These are phyloP conservation scores for Microtus montanus DNA, from an alignment of 2,113 vertebrate genomes.

Conservation along the genomic window DNA sequence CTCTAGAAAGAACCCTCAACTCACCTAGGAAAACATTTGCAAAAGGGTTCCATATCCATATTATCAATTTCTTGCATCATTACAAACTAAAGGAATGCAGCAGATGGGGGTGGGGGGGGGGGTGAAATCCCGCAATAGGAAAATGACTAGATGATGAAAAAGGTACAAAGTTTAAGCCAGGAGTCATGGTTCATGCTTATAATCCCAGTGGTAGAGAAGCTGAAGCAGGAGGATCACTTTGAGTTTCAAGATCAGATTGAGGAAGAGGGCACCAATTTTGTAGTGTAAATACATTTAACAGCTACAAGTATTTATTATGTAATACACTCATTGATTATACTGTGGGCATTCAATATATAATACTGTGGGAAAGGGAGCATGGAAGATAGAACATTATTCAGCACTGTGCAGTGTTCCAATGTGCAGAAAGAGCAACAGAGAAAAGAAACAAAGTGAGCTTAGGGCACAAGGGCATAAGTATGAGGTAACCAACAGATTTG, in stretches of 20 bases:
- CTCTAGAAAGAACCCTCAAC: not conserved
- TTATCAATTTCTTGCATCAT: not conserved
- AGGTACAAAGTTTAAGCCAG: not conserved
- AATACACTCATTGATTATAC: not conserved
- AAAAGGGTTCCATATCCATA: not conserved
- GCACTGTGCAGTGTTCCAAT: not conserved
- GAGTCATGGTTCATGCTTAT: not conserved
- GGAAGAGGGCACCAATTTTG: not conserved
- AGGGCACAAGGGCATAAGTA: not conserved
- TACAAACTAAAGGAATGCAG: not conserved
- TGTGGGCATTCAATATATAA: not conserved
- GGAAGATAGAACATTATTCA: not conserved
- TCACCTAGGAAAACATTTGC: not conserved
- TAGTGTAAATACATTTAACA: not conserved
- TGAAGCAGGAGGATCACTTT: not conserved
- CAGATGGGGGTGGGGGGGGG: accelerated
- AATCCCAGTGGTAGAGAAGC: not conserved
- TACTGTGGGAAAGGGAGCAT: not conserved
- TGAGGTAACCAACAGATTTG: not conserved
- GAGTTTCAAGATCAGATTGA: not conserved
- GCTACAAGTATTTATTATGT: not conserved
- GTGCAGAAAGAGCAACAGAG: not conserved
- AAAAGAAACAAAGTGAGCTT: not conserved
- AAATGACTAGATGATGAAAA: not conserved
- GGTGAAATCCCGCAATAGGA: accelerated